These are phyloP conservation scores for Delia radicum DNA, from an alignment of 1,140 invertebrate species.

Conservation along the genomic window DNA sequence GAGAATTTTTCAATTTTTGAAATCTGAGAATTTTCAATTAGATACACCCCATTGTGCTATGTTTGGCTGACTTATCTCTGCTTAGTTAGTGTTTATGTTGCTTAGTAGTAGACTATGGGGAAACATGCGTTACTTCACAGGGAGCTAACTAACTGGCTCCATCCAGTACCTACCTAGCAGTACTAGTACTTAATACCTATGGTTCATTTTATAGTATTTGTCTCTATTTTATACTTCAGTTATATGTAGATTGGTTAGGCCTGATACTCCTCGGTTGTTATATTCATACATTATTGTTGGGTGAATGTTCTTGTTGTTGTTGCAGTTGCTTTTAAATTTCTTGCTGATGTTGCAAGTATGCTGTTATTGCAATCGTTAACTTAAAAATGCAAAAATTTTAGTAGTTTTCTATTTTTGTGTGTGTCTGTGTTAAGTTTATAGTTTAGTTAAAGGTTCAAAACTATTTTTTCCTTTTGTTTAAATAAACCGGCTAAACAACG, in stretches of 20 bases:
- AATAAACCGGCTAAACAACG: slow-evolving; percentile 38
- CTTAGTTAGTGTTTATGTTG: background rate
- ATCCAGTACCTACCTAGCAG: background rate
- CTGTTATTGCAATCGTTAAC: background rate
- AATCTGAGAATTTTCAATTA: too few relatives aligned
- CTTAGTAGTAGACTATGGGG: background rate
- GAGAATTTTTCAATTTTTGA: too few relatives aligned
- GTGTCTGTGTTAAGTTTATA: background rate
- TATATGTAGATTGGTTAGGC: background rate
- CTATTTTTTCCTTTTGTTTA: slow-evolving; percentile 14
- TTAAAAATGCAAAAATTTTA: background rate
- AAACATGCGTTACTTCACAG: slow-evolving; percentile 18
- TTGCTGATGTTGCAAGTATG: background rate
- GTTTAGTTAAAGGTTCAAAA: slow-evolving; percentile 11
- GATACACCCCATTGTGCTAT: too few relatives aligned
- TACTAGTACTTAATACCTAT: background rate
- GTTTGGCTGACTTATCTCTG: too few relatives aligned
- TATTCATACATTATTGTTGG: too few relatives aligned
- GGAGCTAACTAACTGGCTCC: slow-evolving; percentile 20
- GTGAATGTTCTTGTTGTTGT: background rate
- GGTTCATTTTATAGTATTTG: slow-evolving; percentile 2
- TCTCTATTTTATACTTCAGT: background rate
- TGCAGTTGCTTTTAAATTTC: too few relatives aligned
- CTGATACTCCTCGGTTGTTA: background rate
- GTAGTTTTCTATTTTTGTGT: background rate